These are phyloP conservation scores for Hippocampus barbouri DNA, from an alignment of 2,113 vertebrate genomes.

Conservation along the genomic window DNA sequence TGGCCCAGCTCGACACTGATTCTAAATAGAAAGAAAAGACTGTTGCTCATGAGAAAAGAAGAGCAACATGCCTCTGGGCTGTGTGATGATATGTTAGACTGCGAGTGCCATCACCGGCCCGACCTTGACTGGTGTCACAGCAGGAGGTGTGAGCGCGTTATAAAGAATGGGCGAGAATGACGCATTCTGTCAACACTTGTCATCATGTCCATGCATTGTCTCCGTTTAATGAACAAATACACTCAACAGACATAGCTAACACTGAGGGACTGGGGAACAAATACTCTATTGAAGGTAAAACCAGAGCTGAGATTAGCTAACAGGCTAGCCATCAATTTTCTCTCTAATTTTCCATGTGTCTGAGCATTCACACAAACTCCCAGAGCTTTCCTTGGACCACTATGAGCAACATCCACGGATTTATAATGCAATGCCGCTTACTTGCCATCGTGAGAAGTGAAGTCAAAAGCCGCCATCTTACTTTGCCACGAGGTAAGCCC, in stretches of 20 bases:
- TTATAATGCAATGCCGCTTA: no score
- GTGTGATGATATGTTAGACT: neutral
- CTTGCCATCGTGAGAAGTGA: no score
- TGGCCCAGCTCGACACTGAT: neutral
- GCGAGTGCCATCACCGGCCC: slow-evolving; percentile 17
- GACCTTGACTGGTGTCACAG: slow-evolving; percentile 35
- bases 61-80: neutral
- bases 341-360: no score
- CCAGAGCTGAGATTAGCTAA: no score
- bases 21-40: neutral
- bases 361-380: no score
- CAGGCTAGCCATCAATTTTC: no score
- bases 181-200: slow-evolving; percentile 43
- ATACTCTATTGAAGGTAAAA: no score
- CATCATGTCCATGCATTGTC: slow-evolving; percentile 16
- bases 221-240: slow-evolving; percentile 1
- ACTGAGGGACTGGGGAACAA: neutral
- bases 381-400: no score
- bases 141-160: slow-evolving; percentile 1
- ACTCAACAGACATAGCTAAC: neutral
- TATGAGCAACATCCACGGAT: no score
- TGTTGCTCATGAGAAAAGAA: slow-evolving; percentile 1
- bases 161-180: neutral
- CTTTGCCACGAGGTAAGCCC: no score
- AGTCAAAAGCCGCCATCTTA: no score